phyloP scores from a whole-genome alignment of 2,797 vertebrate species.

The Coracias cyanogaster region DNA sequence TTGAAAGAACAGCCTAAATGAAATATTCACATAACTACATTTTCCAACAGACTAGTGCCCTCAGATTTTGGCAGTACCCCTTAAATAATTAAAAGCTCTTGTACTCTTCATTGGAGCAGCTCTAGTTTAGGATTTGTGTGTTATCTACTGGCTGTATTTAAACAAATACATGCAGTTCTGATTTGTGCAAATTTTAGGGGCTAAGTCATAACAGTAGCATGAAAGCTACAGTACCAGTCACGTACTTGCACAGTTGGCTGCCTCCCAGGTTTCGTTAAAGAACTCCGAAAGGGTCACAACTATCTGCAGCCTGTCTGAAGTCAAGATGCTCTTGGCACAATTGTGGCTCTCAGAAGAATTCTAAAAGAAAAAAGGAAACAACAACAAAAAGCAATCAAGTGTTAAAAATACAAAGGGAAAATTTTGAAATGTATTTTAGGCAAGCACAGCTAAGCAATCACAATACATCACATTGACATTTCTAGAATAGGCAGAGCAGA shows the following conservation, averaged over 20 bases:
- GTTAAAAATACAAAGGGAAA: neutral
- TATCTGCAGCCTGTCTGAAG: constrained; percentile 90
- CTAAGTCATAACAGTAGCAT: neutral
- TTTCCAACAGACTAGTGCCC: neutral
- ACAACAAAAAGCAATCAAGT: neutral
- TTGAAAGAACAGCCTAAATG: neutral
- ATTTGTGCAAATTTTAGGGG: neutral
- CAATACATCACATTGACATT: neutral
- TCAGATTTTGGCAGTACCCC: neutral
- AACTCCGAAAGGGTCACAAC: constrained; percentile 83
- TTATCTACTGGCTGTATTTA: neutral
- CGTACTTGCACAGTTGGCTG: constrained; percentile 86
- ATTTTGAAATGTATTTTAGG: neutral
- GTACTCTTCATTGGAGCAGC: neutral
- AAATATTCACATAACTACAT: neutral
- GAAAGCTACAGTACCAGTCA: constrained; percentile 39
- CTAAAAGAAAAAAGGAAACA: constrained; percentile 72
- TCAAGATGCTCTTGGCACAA: constrained; percentile 89
- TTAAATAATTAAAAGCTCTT: neutral
- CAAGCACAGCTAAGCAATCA: neutral
- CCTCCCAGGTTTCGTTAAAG: constrained; percentile 83
- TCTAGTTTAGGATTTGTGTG: neutral
- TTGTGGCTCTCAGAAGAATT: constrained; percentile 82
- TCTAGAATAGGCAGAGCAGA: neutral
- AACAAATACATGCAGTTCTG: neutral